A percentile compares a stretch with the other conserved stretches of the same genome.
phyloP scores from a whole-genome alignment of 2,888 invertebrate genomes.

The Gisinianus flammeolus region DNA sequence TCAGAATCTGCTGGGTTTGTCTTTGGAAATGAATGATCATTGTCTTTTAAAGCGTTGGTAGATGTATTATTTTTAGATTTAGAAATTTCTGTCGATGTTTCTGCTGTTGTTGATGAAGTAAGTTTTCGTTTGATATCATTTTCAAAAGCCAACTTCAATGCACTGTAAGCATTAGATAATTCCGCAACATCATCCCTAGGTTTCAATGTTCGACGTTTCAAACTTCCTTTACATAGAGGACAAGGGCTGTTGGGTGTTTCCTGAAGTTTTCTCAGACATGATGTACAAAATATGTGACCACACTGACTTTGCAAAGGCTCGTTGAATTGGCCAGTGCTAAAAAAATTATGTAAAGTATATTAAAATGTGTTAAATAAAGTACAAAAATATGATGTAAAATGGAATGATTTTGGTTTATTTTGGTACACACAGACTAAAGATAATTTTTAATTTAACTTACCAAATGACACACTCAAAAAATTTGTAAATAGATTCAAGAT shows the following conservation, averaged over 20 bases:
- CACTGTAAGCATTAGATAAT: conserved; percentile 9
- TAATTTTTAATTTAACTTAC: not conserved
- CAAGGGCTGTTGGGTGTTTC: conserved; percentile 24
- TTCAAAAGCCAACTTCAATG: conserved; percentile 17
- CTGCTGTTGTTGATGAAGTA: not conserved
- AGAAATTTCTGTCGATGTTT: not conserved
- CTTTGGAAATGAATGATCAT: not conserved
- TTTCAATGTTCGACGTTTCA: conserved; percentile 24
- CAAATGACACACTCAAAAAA: not conserved
- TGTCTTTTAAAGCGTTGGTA: not conserved
- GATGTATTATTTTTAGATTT: not conserved
- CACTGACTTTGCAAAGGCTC: conserved; percentile 46
- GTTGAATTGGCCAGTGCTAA: conserved; percentile 10
- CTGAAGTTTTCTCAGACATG: conserved; percentile 33
- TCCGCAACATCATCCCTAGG: conserved; percentile 44
- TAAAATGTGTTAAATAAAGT: too few relatives aligned
- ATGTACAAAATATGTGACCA: conserved; percentile 49
- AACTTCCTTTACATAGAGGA: conserved; percentile 46
- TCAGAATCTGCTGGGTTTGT: not conserved
- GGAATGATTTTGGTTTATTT: not conserved
- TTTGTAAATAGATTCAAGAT: not conserved
- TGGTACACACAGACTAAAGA: too few relatives aligned
- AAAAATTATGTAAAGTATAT: not conserved
- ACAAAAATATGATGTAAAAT: not conserved
- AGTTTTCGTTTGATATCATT: not conserved